Base-by-base conservation (phyloP, 2,797 vertebrate species). In the Huso huso region DNA sequence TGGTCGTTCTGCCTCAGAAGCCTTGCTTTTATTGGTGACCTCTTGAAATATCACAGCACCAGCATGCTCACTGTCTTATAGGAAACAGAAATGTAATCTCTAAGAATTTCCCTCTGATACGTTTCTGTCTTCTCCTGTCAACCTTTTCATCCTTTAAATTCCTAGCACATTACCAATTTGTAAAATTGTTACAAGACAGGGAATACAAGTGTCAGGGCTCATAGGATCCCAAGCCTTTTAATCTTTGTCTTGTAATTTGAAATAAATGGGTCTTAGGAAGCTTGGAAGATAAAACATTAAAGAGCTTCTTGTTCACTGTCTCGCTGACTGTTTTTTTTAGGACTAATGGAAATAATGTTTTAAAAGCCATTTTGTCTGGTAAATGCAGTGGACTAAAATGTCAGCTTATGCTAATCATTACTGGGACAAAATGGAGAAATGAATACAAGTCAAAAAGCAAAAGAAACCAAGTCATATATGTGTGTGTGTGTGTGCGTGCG, bases 121-220 rank as follows among this genome's bases (percentile, higher is more conserved):
- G 66, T 51, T 23, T 50, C 15, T 61, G 66, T 67, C 66, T 61
- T 51, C 59, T 60, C 61, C 60, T 67, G 66, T 67, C 58, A 67
- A 60, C 51, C 66, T 13, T 61, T 67, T 67, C 57, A 67, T 67
- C 49, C 59, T 61, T 67, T 67, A 52, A 48, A 61, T 61, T 51
- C 49, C 48, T 6, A 61, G 49, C 48, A 13, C 61, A 61, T 67
- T 59, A 67, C 61, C 59, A 67, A 67, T 18, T 11, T 61, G 48
- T 8, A 12, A 60, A 52, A 67, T 62, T 37, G 58, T 10, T 48
- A 58, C 66, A 1, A 61, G 15, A 52, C 59, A 67, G 50, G 49
- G 66, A 67, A 62, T 67, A 61, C 50, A 67, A 48, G 59, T 62
- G 59, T 67, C 66, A 67, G 49, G 61, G n/a, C 18, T 23, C 11